These are phyloP conservation scores for Ophioninae sp. DNA, from an alignment of 2,888 invertebrate genomes.

Conservation along the genomic window DNA sequence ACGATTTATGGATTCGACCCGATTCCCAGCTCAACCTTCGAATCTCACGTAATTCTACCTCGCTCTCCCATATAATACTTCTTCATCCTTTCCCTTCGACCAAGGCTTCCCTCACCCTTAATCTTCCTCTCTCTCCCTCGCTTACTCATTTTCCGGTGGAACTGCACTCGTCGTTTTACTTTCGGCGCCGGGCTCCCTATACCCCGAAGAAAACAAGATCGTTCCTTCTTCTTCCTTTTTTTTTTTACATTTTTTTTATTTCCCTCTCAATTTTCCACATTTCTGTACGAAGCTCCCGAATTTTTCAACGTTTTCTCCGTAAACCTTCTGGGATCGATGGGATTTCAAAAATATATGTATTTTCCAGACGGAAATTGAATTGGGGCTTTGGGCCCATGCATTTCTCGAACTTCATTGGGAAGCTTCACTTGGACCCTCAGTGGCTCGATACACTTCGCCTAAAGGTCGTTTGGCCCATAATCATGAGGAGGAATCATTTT, in stretches of 20 bases:
- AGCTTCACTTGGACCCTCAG: no score
- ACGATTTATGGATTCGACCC: slow-evolving; percentile 65
- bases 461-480: no score
- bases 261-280: slow-evolving; percentile 10
- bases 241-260: not conserved
- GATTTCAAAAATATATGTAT: not conserved
- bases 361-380: no score
- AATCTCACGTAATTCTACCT: slow-evolving; percentile 38
- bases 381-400: no score
- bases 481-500: no score
- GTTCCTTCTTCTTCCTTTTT: slow-evolving; percentile 16
- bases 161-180: slow-evolving; percentile 38
- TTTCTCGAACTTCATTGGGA: no score
- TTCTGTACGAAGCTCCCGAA: not conserved
- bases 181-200: slow-evolving; percentile 24
- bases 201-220: slow-evolving; percentile 45
- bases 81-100: slow-evolving; percentile 40
- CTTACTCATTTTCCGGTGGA: slow-evolving; percentile 34
- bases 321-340: slow-evolving; percentile 3
- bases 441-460: no score
- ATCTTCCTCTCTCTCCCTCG: slow-evolving; percentile 6
- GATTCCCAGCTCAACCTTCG: slow-evolving; percentile 60
- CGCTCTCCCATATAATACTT: slow-evolving; percentile 32
- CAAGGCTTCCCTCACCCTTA: slow-evolving; percentile 15
- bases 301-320: not conserved